These are phyloP conservation scores for Phataginus tetradactyla DNA, from an alignment of 2,797 vertebrate genomes.

Conservation along the genomic window DNA sequence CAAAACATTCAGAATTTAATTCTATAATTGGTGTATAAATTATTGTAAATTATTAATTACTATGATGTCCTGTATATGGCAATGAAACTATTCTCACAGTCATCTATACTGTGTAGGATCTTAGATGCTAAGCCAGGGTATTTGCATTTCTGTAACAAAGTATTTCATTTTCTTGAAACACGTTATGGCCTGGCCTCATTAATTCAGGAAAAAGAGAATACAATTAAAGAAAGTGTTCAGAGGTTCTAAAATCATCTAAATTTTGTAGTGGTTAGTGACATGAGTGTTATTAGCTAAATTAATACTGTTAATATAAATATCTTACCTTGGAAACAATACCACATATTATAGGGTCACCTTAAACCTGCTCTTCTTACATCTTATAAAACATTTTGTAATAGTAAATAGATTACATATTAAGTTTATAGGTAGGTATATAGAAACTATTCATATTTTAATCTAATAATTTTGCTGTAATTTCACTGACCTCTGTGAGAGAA, in stretches of 20 bases:
- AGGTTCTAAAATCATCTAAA: conserved; percentile 80
- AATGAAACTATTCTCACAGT: conserved; percentile 66
- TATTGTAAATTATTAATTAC: conserved; percentile 48
- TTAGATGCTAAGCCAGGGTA: conserved; percentile 45
- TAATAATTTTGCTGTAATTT: conserved; percentile 57
- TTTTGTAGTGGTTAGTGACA: conserved; percentile 81
- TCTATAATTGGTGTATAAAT: conserved; percentile 54
- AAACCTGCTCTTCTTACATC: neutral
- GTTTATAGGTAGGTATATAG: conserved; percentile 35
- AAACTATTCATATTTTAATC: conserved; percentile 71
- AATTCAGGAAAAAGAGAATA: conserved; percentile 84
- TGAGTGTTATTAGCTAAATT: conserved; percentile 76
- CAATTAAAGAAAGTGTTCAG: conserved; percentile 83
- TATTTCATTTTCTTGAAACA: conserved; percentile 83
- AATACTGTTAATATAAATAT: conserved; percentile 75
- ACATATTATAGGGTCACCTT: neutral
- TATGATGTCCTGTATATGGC: neutral
- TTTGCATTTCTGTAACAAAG: conserved; percentile 79
- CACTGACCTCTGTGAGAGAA: conserved; percentile 40
- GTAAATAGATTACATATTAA: neutral
- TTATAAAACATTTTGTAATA: neutral
- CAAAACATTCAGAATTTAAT: conserved; percentile 68
- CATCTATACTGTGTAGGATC: conserved; percentile 23
- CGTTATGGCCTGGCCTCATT: conserved; percentile 81
- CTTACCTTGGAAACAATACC: neutral